These are phyloP conservation scores for Thymelicus sylvestris DNA, from an alignment of 2,888 invertebrate genomes.

Conservation along the genomic window DNA sequence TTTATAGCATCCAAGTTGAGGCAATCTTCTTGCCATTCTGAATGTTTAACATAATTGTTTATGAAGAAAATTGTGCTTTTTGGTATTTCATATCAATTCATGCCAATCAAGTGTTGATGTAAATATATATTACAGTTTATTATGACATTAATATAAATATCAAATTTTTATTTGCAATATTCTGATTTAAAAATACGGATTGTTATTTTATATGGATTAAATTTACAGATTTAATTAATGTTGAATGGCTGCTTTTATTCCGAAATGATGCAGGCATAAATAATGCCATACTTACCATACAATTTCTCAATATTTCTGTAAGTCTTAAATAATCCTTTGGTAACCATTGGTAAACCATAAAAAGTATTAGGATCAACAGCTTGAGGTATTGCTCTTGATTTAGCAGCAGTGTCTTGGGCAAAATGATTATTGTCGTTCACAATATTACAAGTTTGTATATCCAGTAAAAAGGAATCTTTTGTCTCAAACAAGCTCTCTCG, in stretches of 20 bases:
- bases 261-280: no score
- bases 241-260: no score
- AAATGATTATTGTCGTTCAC: slow-evolving; percentile 46
- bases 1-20: slow-evolving; percentile 90
- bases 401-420: slow-evolving; percentile 42
- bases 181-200: no score
- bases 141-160: no score
- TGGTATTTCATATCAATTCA: neutral
- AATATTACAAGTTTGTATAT: slow-evolving; percentile 66
- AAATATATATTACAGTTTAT: no score
- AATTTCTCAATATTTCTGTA: slow-evolving; percentile 92
- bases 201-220: no score
- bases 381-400: slow-evolving; percentile 40
- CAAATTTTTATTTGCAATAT: no score
- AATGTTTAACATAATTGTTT: neutral
- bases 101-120: no score
- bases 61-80: neutral
- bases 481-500: slow-evolving; percentile 64
- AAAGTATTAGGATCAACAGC: slow-evolving; percentile 71
- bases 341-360: slow-evolving; percentile 91
- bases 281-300: slow-evolving; percentile 87
- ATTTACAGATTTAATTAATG: no score
- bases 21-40: slow-evolving; percentile 98
- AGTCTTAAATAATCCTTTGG: slow-evolving; percentile 88
- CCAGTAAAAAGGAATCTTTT: slow-evolving; percentile 72